These are phyloP conservation scores for Epirrita christyi DNA, from an alignment of 2,888 invertebrate genomes.

Conservation along the genomic window DNA sequence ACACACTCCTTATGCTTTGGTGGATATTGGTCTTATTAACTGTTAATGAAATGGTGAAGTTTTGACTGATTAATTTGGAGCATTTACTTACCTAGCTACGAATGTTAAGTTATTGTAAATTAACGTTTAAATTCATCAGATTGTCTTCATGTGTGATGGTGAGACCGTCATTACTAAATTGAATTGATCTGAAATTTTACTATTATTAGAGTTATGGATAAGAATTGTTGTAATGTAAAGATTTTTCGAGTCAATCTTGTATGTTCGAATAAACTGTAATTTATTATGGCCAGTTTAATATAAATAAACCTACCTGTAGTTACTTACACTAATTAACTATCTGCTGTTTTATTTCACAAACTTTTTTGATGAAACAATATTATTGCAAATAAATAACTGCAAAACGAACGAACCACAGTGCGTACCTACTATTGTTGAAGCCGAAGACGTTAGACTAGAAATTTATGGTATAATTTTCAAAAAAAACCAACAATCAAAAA, in stretches of 20 bases:
- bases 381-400: too few relatives aligned
- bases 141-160: slow-evolving; percentile 47
- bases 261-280: slow-evolving; percentile 64
- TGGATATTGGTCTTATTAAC: slow-evolving; percentile 40
- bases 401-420: too few relatives aligned
- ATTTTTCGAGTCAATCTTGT: slow-evolving; percentile 55
- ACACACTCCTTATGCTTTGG: slow-evolving; percentile 10
- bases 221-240: slow-evolving; percentile 24
- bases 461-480: too few relatives aligned
- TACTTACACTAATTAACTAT: slow-evolving; percentile 53
- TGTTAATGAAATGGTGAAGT: slow-evolving; percentile 46
- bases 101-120: slow-evolving; percentile 31
- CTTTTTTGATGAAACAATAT: not conserved
- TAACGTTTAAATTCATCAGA: slow-evolving; percentile 40
- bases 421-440: too few relatives aligned
- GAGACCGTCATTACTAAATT: slow-evolving; percentile 49
- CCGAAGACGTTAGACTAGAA: too few relatives aligned
- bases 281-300: slow-evolving; percentile 73
- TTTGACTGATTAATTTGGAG: slow-evolving; percentile 51
- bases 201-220: slow-evolving; percentile 3
- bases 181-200: slow-evolving; percentile 15
- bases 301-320: slow-evolving; percentile 50
- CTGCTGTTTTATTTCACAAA: slow-evolving; percentile 39
- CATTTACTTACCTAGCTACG: slow-evolving; percentile 46
- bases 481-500: too few relatives aligned